Conservation (phyloP, 2,888 invertebrate species). For the Xanthia togata region DNA sequence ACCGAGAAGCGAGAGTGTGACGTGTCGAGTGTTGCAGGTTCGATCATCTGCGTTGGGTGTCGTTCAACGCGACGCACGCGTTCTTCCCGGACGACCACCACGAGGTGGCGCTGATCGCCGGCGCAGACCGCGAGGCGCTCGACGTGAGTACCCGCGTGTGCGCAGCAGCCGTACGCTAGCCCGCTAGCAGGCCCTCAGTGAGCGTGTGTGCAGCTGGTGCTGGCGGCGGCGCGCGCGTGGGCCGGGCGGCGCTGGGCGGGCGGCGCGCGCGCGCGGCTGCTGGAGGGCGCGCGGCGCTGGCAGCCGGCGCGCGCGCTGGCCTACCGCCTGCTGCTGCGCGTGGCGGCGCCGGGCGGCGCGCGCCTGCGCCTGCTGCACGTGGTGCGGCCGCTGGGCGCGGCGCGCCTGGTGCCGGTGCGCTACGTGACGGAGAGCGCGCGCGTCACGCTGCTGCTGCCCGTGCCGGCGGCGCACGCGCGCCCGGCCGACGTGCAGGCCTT, state of each 20-base stretch:
- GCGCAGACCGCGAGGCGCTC: conserved; percentile 93
- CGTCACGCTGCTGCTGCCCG: conserved; percentile 94
- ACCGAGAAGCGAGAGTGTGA: conserved; percentile 26
- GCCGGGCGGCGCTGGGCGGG: conserved; percentile 70
- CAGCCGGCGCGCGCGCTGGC: conserved; percentile 71
- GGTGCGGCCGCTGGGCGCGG: conserved; percentile 95
- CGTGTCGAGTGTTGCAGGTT: conserved; percentile 90
- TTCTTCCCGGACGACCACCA: conserved; percentile 95
- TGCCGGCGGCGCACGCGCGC: conserved; percentile 81
- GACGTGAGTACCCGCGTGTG: conserved; percentile 79
- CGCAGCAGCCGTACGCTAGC: too few relatives aligned
- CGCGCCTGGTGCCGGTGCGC: conserved; percentile 97
- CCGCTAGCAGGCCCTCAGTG: neutral
- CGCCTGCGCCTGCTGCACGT: conserved; percentile 92
- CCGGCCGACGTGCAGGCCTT: conserved; percentile 91
- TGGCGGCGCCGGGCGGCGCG: neutral
- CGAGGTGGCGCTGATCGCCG: conserved; percentile 92
- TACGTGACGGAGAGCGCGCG: conserved; percentile 98
- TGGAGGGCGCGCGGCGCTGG: conserved; percentile 83
- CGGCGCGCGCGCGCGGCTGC: conserved; percentile 61
- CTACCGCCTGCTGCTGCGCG: conserved; percentile 55
- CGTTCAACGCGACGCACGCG: conserved; percentile 95
- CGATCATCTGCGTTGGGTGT: conserved; percentile 96
- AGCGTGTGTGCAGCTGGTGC: conserved; percentile 69
- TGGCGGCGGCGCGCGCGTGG: conserved; percentile 73